Evolutionary conservation across 2,888 invertebrate species (phyloP).

Genomic region (Acanthoscelides obtectus): DNA sequence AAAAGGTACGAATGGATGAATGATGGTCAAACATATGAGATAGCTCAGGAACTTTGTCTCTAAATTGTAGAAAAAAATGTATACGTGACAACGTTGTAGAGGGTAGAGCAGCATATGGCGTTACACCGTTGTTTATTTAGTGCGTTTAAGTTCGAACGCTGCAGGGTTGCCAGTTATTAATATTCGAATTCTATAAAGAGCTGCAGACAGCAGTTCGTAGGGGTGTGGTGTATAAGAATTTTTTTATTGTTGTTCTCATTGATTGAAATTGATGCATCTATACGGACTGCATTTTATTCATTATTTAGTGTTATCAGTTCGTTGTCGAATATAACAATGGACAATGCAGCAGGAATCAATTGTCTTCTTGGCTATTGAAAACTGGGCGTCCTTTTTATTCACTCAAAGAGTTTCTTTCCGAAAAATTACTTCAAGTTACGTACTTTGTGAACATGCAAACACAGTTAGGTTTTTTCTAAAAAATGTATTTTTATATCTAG

Average conservation of each 20-base stretch:
- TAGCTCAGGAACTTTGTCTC: no score
- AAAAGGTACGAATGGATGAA: no score
- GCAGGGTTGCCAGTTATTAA: slow-evolving; percentile 2
- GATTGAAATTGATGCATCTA: neutral
- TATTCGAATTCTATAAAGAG: neutral
- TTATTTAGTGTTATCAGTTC: neutral
- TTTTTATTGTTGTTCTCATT: neutral
- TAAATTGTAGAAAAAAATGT: neutral
- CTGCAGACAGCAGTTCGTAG: neutral
- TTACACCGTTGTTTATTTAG: neutral
- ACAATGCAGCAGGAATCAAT: no score
- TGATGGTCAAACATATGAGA: no score
- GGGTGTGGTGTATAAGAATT: neutral
- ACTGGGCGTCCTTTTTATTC: no score
- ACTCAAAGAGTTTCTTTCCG: no score
- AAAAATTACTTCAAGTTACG: no score
- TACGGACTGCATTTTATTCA: neutral
- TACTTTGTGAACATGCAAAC: no score
- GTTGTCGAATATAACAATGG: neutral
- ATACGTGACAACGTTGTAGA: neutral
- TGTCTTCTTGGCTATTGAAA: no score
- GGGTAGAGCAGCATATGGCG: neutral
- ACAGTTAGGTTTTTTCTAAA: no score
- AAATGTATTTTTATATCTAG: no score
- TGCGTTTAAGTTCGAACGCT: slow-evolving; percentile 5